A percentile compares a stretch with the other conserved stretches of the same genome.
Evolutionary conservation across 2,888 invertebrate species (phyloP).

Genomic region (Ophion ventricosus): DNA sequence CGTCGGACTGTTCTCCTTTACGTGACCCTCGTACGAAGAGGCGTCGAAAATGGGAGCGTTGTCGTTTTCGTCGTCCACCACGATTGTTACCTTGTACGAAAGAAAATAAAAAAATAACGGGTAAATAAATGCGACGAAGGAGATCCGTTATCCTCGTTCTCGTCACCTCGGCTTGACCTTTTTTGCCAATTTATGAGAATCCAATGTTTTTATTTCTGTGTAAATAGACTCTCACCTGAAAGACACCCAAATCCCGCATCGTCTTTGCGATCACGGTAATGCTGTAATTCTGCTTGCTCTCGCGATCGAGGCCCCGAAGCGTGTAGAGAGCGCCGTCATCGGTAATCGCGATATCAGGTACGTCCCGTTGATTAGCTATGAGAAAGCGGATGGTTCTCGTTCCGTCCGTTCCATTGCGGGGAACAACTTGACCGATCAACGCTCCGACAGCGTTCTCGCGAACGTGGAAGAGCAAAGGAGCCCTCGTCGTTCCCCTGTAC

Average conservation of each 20-base stretch:
- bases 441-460: conserved; percentile 91
- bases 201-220: background rate
- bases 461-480: conserved; percentile 90
- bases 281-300: conserved; percentile 89
- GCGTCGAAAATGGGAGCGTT: conserved; percentile 92
- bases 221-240: conserved; percentile 85
- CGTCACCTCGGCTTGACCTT: background rate
- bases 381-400: conserved; percentile 87
- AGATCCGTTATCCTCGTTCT: too few relatives aligned
- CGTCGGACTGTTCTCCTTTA: conserved; percentile 90
- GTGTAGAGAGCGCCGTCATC: conserved; percentile 92
- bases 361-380: conserved; percentile 93
- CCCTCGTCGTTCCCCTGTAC: conserved; percentile 87
- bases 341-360: conserved; percentile 91
- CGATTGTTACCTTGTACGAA: conserved; percentile 85
- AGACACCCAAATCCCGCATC: conserved; percentile 89
- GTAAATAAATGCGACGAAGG: background rate
- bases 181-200: background rate
- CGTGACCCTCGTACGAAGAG: conserved; percentile 89
- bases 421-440: conserved; percentile 89
- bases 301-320: conserved; percentile 90
- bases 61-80: conserved; percentile 94
- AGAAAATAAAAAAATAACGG: background rate
- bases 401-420: conserved; percentile 83
- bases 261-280: conserved; percentile 92